phyloP scores from a whole-genome alignment of 2,797 vertebrate genomes.

The Acipenser oxyrinchus region DNA sequence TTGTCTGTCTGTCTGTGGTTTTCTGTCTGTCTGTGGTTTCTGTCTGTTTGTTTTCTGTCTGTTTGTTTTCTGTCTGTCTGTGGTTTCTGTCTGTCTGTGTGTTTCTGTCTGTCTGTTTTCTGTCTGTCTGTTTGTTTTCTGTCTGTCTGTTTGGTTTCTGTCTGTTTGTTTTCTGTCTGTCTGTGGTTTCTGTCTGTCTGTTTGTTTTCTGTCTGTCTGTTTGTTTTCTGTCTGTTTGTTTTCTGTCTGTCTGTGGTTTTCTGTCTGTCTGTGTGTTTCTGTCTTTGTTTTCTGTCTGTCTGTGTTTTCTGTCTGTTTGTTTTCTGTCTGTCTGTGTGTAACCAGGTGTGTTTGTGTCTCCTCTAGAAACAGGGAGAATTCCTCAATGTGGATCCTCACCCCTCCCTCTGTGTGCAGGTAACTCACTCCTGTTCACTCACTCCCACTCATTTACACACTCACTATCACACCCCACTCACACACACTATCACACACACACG shows the following conservation, averaged over 20 bases:
- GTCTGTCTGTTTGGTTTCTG: too few relatives aligned
- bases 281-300: neutral
- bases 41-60: too few relatives aligned
- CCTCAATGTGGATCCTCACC: conserved; percentile 46
- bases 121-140: too few relatives aligned
- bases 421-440: conserved; percentile 1
- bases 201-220: neutral
- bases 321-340: conserved; percentile 18
- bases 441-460: neutral
- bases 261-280: too few relatives aligned
- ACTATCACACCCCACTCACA: neutral
- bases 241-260: conserved; percentile 30
- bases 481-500: too few relatives aligned
- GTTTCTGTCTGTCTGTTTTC: neutral
- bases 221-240: neutral
- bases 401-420: conserved; percentile 79
- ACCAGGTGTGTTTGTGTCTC: neutral
- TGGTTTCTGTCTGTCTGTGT: conserved; percentile 2
- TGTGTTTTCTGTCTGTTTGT: conserved; percentile 21
- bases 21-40: too few relatives aligned
- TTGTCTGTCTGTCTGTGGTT: too few relatives aligned
- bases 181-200: too few relatives aligned
- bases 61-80: neutral
- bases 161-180: too few relatives aligned
- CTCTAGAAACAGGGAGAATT: conserved; percentile 59